A percentile compares a stretch with the other conserved stretches of the same genome.
These are phyloP conservation scores for Hemicordylus capensis DNA, from an alignment of 2,113 vertebrate genomes.

Conservation along the genomic window DNA sequence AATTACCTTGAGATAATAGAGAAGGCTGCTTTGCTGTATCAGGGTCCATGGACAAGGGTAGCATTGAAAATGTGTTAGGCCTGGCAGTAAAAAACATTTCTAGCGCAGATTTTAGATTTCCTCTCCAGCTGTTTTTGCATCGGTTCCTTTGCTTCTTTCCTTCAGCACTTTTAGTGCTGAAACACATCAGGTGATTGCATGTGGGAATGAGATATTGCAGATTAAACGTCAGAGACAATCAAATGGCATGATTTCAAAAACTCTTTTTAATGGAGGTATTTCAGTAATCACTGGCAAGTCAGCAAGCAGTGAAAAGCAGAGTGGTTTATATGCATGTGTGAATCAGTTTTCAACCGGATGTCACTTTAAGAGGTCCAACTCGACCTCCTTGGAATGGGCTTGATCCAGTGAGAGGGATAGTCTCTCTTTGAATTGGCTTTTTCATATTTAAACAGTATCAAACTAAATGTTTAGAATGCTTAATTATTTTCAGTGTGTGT, in stretches of 20 bases:
- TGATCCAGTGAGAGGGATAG: background rate
- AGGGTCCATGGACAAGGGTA: too few species aligned
- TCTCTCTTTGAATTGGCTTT: background rate
- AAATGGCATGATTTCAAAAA: background rate
- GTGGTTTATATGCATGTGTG: background rate
- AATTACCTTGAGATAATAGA: too few species aligned
- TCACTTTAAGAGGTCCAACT: too few species aligned
- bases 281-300: background rate
- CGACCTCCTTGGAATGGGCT: too few species aligned
- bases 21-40: too few species aligned
- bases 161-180: background rate
- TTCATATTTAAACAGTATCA: background rate
- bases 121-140: too few species aligned
- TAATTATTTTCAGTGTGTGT: background rate
- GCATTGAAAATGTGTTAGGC: too few species aligned
- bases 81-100: too few species aligned
- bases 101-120: too few species aligned
- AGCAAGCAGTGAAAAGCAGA: background rate
- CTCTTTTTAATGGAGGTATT: background rate
- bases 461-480: background rate
- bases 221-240: background rate
- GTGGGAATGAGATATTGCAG: background rate
- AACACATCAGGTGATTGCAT: background rate
- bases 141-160: too few species aligned
- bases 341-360: background rate